Evolutionary conservation across 2,888 invertebrate genomes (phyloP), one percentile per base, ranked within the genome.

Genomic region (Drosophila mettleri): DNA sequence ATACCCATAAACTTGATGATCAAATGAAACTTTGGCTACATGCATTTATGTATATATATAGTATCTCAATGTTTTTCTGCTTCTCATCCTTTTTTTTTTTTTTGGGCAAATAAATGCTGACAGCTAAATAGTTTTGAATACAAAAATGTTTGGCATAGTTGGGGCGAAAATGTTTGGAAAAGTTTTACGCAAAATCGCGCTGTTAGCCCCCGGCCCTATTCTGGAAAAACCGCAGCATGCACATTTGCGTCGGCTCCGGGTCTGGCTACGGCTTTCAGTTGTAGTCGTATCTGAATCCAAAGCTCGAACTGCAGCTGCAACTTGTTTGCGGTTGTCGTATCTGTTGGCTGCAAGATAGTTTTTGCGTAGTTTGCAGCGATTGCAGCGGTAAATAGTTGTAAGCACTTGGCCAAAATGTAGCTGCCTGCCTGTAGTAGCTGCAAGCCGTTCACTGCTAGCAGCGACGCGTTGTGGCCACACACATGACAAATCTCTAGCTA

Each of bases 91-190:
- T 55, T 12, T 39, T 3, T 48, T 14, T 24, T 22, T 59, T 39
- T 62, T 41, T 61, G 27, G 39, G 63, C 67, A 68, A 71, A 76
- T 76, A 71, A 68, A 72, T 70, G 80, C 83, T 86, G 88, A 83
- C 88, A 83, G 83, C 80, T 71, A 88, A 79, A 88, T 74, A 86
- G 86, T 86, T 83, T 83, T 66, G 71, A 79, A 75, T 86, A 80
- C 88, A 68, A 80, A 84, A 84, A 88, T 87, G 86, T 86, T 78
- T 82, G 75, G 61, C 74, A 88, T 89, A 86, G 86, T 89, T 85
- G 52, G 70, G 69, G 59, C 53, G 54, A 33, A 73, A 85, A 89
- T 85, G 85, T 85, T 85, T 85, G 67, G 58, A 80, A 85, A 86
- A 89, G 58, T 89, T 86, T 78, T 89, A 75, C 71, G 66, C 86